Percentiles rank a stretch among this genome's conserved stretches.
Conservation (phyloP, 2,113 vertebrate species). For the Zosterops borbonicus region DNA sequence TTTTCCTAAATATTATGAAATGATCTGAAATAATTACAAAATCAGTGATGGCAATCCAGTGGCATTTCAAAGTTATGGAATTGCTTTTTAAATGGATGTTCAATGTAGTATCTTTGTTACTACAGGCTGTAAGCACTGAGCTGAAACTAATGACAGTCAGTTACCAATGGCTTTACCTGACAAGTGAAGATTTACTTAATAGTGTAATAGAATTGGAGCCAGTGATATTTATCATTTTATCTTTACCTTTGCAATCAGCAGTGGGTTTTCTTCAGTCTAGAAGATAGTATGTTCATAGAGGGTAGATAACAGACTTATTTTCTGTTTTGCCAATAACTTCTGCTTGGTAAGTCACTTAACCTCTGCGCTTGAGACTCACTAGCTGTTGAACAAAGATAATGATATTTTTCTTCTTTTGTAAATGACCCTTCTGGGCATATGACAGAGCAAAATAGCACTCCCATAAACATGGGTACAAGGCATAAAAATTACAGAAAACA, state of each 20-base stretch:
- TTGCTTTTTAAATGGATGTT: constrained; percentile 72
- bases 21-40: constrained; percentile 77
- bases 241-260: not conserved
- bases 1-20: constrained; percentile 68
- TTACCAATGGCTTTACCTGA: constrained; percentile 62
- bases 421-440: not conserved
- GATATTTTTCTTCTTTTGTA: constrained; percentile 18
- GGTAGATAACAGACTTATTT: constrained; percentile 10
- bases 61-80: constrained; percentile 72
- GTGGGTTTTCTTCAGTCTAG: not conserved
- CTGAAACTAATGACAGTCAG: constrained; percentile 74
- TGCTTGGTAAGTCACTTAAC: constrained; percentile 25
- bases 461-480: not conserved
- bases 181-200: constrained; percentile 69
- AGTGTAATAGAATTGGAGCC: constrained; percentile 37
- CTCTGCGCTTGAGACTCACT: not conserved
- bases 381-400: constrained; percentile 25
- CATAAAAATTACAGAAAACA: constrained; percentile 30
- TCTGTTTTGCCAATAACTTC: constrained; percentile 12
- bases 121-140: constrained; percentile 64
- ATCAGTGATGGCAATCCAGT: constrained; percentile 70
- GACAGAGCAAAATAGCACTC: not conserved
- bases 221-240: constrained; percentile 21
- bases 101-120: constrained; percentile 61
- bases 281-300: not conserved